phyloP scores from a whole-genome alignment of 2,797 vertebrate species.

The Columba guinea region DNA sequence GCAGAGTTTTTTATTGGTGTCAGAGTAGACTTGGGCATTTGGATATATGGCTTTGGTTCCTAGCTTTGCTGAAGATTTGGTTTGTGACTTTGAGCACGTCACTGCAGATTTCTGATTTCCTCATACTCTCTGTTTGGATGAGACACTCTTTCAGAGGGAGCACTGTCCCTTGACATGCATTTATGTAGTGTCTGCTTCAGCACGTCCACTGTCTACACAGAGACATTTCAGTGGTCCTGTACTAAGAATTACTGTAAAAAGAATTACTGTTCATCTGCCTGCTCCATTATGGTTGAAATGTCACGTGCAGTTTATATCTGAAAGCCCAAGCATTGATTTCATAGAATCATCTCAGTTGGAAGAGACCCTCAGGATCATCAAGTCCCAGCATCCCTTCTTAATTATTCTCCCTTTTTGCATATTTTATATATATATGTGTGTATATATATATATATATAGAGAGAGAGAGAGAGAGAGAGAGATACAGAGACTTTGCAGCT shows the following conservation, averaged over 20 bases:
- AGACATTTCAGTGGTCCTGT: neutral
- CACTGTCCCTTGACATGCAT: neutral
- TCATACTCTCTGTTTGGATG: neutral
- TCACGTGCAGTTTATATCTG: accelerated
- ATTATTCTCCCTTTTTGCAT: neutral
- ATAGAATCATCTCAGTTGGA: too few species aligned
- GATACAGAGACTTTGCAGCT: neutral
- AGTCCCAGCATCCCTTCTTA: neutral
- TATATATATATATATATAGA: neutral
- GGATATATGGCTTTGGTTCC: neutral
- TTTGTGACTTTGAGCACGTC: neutral
- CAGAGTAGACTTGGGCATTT: neutral
- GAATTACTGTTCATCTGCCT: neutral
- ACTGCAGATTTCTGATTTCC: neutral
- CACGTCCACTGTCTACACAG: neutral
- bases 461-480: neutral
- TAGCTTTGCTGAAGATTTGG: neutral
- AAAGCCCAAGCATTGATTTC: neutral
- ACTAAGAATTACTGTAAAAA: neutral
- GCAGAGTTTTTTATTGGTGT: neutral
- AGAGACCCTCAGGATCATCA: too few species aligned
- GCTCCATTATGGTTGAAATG: neutral
- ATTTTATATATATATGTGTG: neutral
- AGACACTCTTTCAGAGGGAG: neutral
- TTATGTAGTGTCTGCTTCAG: neutral